phyloP scores from a whole-genome alignment of 2,113 vertebrate species.

The Uria lomvia region DNA sequence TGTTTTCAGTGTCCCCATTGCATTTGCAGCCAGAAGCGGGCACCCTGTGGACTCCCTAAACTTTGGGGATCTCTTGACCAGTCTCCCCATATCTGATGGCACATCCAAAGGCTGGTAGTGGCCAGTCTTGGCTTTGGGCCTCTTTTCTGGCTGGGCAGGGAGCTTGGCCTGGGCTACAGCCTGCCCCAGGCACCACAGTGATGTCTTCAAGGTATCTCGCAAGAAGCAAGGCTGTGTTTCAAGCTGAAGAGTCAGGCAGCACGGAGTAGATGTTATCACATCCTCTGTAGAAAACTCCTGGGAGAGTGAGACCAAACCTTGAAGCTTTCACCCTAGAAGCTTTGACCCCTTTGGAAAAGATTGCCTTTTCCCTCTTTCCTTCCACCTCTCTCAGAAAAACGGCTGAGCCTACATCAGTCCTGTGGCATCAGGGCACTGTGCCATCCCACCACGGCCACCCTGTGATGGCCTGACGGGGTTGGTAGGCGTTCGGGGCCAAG shows the following conservation, averaged over 20 bases:
- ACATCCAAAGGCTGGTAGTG: not conserved
- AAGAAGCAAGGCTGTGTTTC: not conserved
- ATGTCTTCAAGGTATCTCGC: rapidly evolving
- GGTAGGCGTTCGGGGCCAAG: rapidly evolving
- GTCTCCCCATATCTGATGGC: not conserved
- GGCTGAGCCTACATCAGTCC: not conserved
- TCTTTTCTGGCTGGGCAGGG: not conserved
- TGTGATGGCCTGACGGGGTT: not conserved
- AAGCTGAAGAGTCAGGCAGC: not conserved
- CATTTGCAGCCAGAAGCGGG: not conserved
- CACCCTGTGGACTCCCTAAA: not conserved
- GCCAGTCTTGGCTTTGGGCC: not conserved
- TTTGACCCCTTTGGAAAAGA: not conserved
- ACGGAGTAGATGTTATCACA: not conserved
- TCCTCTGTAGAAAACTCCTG: not conserved
- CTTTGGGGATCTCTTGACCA: rapidly evolving
- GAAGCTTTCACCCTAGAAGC: not conserved
- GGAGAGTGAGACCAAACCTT: not conserved
- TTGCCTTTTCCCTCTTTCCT: not conserved
- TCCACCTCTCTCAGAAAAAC: not conserved
- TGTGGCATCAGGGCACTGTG: not conserved
- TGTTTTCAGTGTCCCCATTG: not conserved
- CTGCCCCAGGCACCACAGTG: not conserved
- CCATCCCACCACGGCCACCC: rapidly evolving
- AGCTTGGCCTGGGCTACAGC: rapidly evolving